Percentiles rank a stretch among this genome's conserved stretches.
These are phyloP conservation scores for Cairina moschata DNA, from an alignment of 2,113 vertebrate genomes.

Conservation along the genomic window DNA sequence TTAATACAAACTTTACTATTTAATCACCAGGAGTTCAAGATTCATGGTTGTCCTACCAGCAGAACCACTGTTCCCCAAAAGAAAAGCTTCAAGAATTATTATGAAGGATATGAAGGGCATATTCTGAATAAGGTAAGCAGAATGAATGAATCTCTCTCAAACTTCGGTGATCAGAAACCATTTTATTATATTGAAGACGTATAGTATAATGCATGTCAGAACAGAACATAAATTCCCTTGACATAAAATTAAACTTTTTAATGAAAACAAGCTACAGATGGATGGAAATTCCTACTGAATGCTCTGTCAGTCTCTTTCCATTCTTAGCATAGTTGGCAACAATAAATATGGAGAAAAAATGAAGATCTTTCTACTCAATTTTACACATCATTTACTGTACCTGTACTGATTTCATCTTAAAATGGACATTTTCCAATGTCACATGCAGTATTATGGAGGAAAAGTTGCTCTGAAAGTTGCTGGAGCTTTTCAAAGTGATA, in stretches of 20 bases:
- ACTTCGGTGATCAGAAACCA: constrained; percentile 28
- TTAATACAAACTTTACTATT: background rate
- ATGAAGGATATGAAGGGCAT: background rate
- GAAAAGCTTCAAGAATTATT: background rate
- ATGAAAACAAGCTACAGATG: constrained; percentile 63
- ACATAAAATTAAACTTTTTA: constrained; percentile 57
- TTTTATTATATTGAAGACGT: constrained; percentile 44
- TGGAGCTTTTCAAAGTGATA: background rate
- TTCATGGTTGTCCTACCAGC: background rate
- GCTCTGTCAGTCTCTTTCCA: constrained; percentile 16
- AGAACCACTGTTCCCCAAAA: background rate
- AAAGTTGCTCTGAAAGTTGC: constrained; percentile 7
- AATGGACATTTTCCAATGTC: constrained; percentile 55
- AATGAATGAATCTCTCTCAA: constrained; percentile 39
- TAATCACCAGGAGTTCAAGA: background rate
- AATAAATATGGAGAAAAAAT: constrained; percentile 62
- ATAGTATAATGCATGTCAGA: constrained; percentile 16
- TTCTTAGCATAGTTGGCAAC: constrained; percentile 12
- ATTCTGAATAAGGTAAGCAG: background rate
- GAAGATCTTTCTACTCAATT: constrained; percentile 56
- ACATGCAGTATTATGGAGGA: background rate
- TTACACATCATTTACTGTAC: constrained; percentile 63
- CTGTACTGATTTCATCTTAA: background rate
- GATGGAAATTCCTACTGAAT: constrained; percentile 47
- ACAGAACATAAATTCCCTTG: constrained; percentile 56